Percentiles rank a stretch among this genome's conserved stretches.
Evolutionary conservation across 2,797 vertebrate species (phyloP).

Genomic region (Eupleurogrammus muticus): DNA sequence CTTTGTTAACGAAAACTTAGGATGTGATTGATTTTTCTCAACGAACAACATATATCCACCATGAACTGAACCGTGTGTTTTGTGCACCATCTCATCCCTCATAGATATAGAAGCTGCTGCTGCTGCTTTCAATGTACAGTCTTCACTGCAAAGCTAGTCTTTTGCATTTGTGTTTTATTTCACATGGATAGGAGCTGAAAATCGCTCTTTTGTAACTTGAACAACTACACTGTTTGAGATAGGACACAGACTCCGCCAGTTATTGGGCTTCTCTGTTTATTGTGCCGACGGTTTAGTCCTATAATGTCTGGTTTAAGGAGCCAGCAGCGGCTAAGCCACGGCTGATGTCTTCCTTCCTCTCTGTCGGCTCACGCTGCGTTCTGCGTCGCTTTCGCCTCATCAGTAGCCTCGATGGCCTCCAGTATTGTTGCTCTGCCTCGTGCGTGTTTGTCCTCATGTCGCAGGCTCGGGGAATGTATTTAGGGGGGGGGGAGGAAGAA

Average conservation of each 20-base stretch:
- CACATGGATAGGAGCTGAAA: background rate
- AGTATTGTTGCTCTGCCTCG: constrained; percentile 6
- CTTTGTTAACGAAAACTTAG: too few species aligned
- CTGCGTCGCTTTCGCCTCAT: background rate
- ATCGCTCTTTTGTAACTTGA: background rate
- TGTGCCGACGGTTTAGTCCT: background rate
- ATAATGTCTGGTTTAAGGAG: background rate
- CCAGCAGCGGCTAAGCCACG: background rate
- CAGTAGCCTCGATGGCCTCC: constrained; percentile 25
- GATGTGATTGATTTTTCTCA: too few species aligned
- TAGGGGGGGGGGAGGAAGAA: constrained; percentile 23
- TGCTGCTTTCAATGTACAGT: too few species aligned
- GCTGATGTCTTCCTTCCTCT: background rate
- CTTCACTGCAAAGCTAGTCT: too few species aligned
- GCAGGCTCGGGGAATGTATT: constrained; percentile 19
- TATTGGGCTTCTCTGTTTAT: background rate
- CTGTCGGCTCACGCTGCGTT: background rate
- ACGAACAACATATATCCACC: too few species aligned
- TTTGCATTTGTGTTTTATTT: background rate
- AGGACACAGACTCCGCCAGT: too few species aligned
- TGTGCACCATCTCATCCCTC: too few species aligned
- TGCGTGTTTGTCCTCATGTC: background rate
- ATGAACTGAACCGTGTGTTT: too few species aligned
- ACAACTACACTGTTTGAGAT: background rate
- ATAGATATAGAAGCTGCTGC: background rate